phyloP scores from a whole-genome alignment of 2,113 vertebrate genomes.

The Corythoichthys haematopterus region DNA sequence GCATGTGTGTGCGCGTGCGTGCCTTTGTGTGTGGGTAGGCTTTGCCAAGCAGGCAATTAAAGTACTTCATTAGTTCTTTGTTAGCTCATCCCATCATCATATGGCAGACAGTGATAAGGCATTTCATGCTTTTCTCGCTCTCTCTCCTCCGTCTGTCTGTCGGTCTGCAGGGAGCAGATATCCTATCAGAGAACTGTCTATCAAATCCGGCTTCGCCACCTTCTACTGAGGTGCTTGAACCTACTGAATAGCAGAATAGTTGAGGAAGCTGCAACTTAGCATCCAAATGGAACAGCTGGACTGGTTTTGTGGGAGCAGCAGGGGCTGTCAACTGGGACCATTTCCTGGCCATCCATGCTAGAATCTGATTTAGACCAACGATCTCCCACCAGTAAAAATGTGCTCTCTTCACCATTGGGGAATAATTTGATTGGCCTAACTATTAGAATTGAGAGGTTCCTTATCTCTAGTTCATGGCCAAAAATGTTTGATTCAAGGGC shows the following conservation, averaged over 20 bases:
- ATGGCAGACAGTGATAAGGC: conserved; percentile 64
- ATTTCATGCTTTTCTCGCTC: conserved; percentile 25
- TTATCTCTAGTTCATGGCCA: not conserved
- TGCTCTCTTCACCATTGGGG: not conserved
- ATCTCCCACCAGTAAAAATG: not conserved
- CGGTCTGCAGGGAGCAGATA: conserved; percentile 59
- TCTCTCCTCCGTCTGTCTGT: conserved; percentile 33
- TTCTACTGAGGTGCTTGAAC: not conserved
- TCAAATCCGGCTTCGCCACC: not conserved
- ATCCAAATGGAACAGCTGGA: not conserved
- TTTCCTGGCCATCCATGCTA: not conserved
- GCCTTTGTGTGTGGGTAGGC: conserved; percentile 26
- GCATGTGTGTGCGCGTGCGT: conserved; percentile 12
- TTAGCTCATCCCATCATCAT: conserved; percentile 67
- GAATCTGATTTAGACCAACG: not conserved
- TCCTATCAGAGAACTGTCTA: conserved; percentile 40
- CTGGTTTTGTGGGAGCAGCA: not conserved
- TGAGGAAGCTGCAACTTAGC: not conserved
- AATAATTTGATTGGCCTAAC: not conserved
- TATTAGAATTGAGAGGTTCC: not conserved
- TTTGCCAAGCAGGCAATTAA: conserved; percentile 62
- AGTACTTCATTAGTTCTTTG: conserved; percentile 68
- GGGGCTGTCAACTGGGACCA: not conserved
- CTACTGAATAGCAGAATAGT: not conserved
- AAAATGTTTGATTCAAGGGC: not conserved